Evolutionary conservation across 2,113 vertebrate species (phyloP).

Genomic region (Hyla sarda): DNA sequence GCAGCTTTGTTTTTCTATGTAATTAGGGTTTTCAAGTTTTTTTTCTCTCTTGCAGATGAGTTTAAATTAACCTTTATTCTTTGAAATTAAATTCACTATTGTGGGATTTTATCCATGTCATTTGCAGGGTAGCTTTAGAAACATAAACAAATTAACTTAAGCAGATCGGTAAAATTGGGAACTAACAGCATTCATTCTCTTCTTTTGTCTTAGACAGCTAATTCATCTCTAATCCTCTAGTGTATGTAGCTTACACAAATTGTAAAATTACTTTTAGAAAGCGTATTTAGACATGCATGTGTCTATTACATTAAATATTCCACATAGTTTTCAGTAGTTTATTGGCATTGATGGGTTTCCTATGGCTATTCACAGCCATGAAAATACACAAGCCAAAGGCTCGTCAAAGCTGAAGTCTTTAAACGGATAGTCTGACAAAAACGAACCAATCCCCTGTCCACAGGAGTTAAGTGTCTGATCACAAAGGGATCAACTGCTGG

Average conservation of each 20-base stretch:
- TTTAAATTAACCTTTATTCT: constrained; percentile 60
- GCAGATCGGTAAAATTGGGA: not conserved
- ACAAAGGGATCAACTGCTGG: no score
- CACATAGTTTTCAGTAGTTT: no score
- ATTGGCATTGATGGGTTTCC: no score
- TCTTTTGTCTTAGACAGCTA: not conserved
- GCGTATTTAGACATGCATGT: no score
- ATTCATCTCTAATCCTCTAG: not conserved
- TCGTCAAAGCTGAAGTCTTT: no score
- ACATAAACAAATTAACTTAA: constrained; percentile 8
- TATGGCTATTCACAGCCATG: no score
- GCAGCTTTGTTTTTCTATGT: constrained; percentile 67
- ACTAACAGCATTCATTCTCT: not conserved
- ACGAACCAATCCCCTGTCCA: no score
- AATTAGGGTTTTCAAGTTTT: constrained; percentile 62
- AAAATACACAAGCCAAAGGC: no score
- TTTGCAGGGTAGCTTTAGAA: not conserved
- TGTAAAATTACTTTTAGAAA: no score
- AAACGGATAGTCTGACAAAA: no score
- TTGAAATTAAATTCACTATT: constrained; percentile 60
- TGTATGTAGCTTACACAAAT: not conserved
- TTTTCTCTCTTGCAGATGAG: constrained; percentile 36
- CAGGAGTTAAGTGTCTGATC: no score
- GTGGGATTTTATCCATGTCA: constrained; percentile 16
- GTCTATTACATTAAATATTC: no score